Percentiles rank a stretch among this genome's conserved stretches.
These are phyloP conservation scores for Rhinatrema bivittatum DNA, from an alignment of 2,797 vertebrate species.

Conservation along the genomic window DNA sequence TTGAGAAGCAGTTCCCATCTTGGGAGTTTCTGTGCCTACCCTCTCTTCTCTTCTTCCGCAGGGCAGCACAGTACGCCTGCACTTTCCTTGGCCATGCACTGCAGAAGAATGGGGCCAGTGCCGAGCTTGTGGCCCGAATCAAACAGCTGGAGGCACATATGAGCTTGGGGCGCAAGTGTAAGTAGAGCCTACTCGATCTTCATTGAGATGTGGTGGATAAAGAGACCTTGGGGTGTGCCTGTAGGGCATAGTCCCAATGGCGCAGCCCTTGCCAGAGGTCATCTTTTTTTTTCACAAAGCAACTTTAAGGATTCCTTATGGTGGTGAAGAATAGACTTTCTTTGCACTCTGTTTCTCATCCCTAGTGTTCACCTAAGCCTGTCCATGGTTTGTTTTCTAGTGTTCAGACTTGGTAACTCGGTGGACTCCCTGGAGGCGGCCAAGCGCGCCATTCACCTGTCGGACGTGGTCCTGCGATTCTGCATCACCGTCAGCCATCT, in stretches of 20 bases:
- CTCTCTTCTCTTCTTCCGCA: too few species aligned
- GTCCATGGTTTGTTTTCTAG: slow-evolving; percentile 34
- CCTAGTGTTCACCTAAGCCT: neutral
- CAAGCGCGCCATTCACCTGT: slow-evolving; percentile 78
- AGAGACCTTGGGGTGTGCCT: too few species aligned
- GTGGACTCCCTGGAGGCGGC: slow-evolving; percentile 79
- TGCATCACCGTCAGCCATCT: slow-evolving; percentile 84
- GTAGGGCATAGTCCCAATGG: neutral
- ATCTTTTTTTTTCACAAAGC: neutral
- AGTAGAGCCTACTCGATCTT: slow-evolving; percentile 32
- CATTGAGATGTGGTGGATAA: too few species aligned
- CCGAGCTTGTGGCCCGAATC: slow-evolving; percentile 47
- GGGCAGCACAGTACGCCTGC: slow-evolving; percentile 85
- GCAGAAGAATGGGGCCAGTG: slow-evolving; percentile 56
- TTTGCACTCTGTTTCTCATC: neutral
- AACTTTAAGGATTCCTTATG: neutral
- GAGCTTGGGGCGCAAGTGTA: slow-evolving; percentile 81
- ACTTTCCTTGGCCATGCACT: slow-evolving; percentile 68
- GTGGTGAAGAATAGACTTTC: too few species aligned
- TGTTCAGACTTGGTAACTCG: slow-evolving; percentile 81
- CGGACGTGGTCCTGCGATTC: slow-evolving; percentile 79
- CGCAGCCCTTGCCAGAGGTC: neutral
- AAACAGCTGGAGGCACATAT: slow-evolving; percentile 78
- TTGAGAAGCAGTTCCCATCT: too few species aligned
- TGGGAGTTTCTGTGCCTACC: too few species aligned